Evolutionary conservation across 2,113 vertebrate genomes (phyloP).

Genomic region (Zapus hudsonius): DNA sequence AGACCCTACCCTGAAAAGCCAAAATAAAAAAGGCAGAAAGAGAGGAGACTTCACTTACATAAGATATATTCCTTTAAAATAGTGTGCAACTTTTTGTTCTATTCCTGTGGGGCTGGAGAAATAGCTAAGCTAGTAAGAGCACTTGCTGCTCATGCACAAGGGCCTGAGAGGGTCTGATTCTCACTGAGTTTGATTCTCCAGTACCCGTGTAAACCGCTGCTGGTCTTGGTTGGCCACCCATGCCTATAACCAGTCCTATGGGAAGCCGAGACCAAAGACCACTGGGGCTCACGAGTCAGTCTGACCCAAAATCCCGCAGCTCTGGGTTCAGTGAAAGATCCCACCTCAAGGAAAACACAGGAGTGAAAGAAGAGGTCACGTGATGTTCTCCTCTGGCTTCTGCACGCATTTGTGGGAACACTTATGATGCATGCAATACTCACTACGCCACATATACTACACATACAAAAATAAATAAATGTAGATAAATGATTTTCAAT

Average conservation of each 20-base stretch:
- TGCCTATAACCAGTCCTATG: background rate
- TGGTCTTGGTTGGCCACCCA: no score
- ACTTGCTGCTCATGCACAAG: background rate
- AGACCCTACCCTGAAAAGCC: no score
- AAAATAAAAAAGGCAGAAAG: background rate
- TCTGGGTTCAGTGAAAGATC: background rate
- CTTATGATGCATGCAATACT: background rate
- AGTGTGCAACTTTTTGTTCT: background rate
- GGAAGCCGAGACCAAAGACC: background rate
- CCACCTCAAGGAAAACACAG: background rate
- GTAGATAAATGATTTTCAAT: no score
- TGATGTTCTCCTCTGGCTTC: no score
- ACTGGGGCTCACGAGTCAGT: background rate
- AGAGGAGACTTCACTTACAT: background rate
- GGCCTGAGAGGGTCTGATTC: background rate
- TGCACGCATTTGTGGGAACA: background rate
- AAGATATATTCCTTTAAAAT: background rate
- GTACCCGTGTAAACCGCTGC: no score
- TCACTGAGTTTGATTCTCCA: no score
- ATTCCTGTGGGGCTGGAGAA: background rate
- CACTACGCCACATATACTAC: no score
- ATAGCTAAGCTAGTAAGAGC: background rate
- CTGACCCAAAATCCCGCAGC: background rate
- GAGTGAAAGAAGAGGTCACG: no score
- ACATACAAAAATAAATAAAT: no score